Percentiles rank a stretch among this genome's conserved stretches.
Conservation (phyloP, 2,888 invertebrate species). For the Nomada fucata region DNA sequence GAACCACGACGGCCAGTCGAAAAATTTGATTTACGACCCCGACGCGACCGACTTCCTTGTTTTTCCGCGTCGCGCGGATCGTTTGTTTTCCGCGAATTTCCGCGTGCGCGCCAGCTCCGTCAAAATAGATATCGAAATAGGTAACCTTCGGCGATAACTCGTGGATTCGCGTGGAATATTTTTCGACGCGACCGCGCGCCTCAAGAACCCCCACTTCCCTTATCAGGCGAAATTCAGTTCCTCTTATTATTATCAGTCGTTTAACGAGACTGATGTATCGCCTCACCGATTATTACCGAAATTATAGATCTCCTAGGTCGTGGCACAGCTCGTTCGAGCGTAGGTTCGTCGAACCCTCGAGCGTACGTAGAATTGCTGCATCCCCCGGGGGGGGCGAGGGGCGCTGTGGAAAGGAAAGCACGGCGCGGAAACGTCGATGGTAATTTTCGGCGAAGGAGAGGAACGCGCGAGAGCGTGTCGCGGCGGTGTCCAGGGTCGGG, state of each 20-base stretch:
- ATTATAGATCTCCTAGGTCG: constrained; percentile 21
- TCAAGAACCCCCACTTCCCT: no score
- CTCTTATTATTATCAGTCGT: neutral
- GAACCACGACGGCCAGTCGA: neutral
- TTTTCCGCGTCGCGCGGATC: neutral
- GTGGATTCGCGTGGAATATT: no score
- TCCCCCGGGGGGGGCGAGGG: neutral
- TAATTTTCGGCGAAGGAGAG: constrained; percentile 25
- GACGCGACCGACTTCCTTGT: constrained; percentile 3
- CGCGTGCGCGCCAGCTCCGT: no score
- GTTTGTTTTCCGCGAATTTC: neutral
- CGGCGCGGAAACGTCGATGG: neutral
- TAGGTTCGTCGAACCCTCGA: constrained; percentile 50
- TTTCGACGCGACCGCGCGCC: no score
- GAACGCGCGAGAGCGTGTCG: neutral
- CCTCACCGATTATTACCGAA: constrained; percentile 44
- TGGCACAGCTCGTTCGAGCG: constrained; percentile 37
- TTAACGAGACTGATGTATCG: neutral
- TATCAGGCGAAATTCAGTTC: neutral
- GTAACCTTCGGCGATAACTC: neutral
- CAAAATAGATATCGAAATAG: no score
- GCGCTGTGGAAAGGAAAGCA: neutral
- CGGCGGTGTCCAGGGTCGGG: neutral
- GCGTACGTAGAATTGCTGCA: constrained; percentile 2
- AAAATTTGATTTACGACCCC: neutral